These are phyloP conservation scores for Leistus spinibarbis DNA, from an alignment of 2,888 invertebrate genomes.

Conservation along the genomic window DNA sequence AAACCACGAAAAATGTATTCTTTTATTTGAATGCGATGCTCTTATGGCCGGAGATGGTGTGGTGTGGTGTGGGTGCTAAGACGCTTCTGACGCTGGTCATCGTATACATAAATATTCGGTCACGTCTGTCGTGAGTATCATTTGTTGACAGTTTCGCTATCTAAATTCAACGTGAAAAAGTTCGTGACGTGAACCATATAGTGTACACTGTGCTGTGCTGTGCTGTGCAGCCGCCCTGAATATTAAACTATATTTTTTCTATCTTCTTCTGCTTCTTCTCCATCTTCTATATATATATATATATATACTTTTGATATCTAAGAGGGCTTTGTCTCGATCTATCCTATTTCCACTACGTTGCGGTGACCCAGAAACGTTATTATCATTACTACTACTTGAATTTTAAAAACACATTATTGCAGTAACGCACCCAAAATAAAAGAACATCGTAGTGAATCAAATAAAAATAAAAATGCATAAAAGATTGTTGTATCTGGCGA, in stretches of 20 bases:
- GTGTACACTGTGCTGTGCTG: background rate
- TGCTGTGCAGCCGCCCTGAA: slow-evolving; percentile 2
- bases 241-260: slow-evolving; percentile 8
- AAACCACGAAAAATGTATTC: too few species aligned
- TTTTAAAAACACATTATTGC: slow-evolving; percentile 17
- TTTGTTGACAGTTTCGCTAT: background rate
- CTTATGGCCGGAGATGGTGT: too few species aligned
- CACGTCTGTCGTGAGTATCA: background rate
- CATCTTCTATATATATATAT: background rate
- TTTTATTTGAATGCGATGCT: too few species aligned
- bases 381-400: slow-evolving; percentile 3
- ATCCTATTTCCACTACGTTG: background rate
- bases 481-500: background rate
- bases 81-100: too few species aligned
- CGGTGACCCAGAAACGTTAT: slow-evolving; percentile 17
- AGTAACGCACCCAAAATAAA: background rate
- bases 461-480: background rate
- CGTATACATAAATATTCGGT: background rate
- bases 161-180: background rate
- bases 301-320: background rate
- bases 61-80: too few species aligned
- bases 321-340: background rate
- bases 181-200: background rate
- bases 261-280: background rate
- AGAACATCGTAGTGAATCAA: background rate